Conservation (phyloP, 2,888 invertebrate genomes). For the Thymelicus sylvestris region DNA sequence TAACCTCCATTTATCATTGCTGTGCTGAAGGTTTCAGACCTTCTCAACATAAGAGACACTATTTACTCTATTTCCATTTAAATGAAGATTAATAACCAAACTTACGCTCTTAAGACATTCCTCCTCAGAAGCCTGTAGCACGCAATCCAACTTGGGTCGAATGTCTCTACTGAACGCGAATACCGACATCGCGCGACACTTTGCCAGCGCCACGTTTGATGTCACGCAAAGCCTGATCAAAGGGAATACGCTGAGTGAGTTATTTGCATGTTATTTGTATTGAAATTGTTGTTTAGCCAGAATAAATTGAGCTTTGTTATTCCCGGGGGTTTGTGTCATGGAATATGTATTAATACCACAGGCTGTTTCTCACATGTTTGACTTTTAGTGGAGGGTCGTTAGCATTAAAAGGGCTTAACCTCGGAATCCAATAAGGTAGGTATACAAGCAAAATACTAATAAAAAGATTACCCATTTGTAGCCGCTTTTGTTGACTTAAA, state of each 20-base stretch:
- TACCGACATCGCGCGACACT: conserved; percentile 89
- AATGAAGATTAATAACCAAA: conserved; percentile 30
- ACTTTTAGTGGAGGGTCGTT: too few relatives aligned
- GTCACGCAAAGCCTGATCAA: conserved; percentile 86
- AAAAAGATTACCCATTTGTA: too few relatives aligned
- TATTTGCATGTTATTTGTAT: conserved; percentile 24
- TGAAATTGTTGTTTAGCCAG: conserved; percentile 6
- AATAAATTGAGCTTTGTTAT: conserved; percentile 1
- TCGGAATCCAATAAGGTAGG: too few relatives aligned
- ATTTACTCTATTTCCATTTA: too few relatives aligned
- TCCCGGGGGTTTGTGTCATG: not conserved
- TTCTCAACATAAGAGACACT: too few relatives aligned
- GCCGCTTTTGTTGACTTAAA: too few relatives aligned
- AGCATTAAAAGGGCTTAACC: too few relatives aligned
- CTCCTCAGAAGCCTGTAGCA: conserved; percentile 85
- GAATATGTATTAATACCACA: too few relatives aligned
- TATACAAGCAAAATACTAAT: too few relatives aligned
- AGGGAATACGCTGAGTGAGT: conserved; percentile 1
- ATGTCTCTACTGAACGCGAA: conserved; percentile 92
- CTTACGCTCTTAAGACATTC: conserved; percentile 87
- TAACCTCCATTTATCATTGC: too few relatives aligned
- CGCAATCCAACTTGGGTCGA: conserved; percentile 92
- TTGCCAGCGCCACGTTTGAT: conserved; percentile 87
- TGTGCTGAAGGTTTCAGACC: too few relatives aligned
- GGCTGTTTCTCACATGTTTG: too few relatives aligned